Evolutionary conservation across 2,888 invertebrate species (phyloP).

Genomic region (Lacanobia oleracea): DNA sequence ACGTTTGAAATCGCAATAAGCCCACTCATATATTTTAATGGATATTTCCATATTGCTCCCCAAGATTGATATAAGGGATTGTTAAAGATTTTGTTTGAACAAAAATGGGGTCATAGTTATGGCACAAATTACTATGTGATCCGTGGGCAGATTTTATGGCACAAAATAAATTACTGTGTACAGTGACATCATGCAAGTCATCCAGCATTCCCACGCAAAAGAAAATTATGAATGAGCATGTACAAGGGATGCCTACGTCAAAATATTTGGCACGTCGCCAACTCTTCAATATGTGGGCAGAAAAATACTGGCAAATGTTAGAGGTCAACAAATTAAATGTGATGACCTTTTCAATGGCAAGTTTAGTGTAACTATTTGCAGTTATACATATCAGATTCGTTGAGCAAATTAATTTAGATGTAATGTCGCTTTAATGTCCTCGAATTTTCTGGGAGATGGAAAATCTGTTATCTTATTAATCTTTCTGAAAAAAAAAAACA

Average conservation of each 20-base stretch:
- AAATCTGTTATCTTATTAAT: no score
- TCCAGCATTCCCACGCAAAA: slow-evolving; percentile 48
- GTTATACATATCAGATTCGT: slow-evolving; percentile 43
- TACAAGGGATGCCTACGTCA: slow-evolving; percentile 72
- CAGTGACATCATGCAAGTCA: slow-evolving; percentile 37
- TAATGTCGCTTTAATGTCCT: not conserved
- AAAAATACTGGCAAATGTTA: slow-evolving; percentile 76
- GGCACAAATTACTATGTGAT: slow-evolving; percentile 5
- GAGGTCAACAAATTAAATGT: slow-evolving; percentile 74
- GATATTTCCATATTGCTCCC: not conserved
- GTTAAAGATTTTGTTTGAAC: not conserved
- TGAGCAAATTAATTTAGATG: slow-evolving; percentile 29
- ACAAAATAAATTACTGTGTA: slow-evolving; percentile 13
- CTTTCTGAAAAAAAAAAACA: not conserved
- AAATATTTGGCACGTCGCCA: slow-evolving; percentile 79
- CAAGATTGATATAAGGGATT: not conserved
- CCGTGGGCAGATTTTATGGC: slow-evolving; percentile 20
- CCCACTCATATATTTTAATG: not conserved
- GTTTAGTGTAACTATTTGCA: slow-evolving; percentile 63
- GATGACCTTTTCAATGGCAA: slow-evolving; percentile 55
- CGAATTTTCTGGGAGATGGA: not conserved
- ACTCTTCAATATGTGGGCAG: slow-evolving; percentile 59
- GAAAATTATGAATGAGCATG: slow-evolving; percentile 80
- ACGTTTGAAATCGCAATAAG: no score
- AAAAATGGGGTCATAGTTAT: not conserved